A percentile compares a stretch with the other conserved stretches of the same genome.
phyloP scores from a whole-genome alignment of 2,797 vertebrate species.

The Peromyscus aztecus region DNA sequence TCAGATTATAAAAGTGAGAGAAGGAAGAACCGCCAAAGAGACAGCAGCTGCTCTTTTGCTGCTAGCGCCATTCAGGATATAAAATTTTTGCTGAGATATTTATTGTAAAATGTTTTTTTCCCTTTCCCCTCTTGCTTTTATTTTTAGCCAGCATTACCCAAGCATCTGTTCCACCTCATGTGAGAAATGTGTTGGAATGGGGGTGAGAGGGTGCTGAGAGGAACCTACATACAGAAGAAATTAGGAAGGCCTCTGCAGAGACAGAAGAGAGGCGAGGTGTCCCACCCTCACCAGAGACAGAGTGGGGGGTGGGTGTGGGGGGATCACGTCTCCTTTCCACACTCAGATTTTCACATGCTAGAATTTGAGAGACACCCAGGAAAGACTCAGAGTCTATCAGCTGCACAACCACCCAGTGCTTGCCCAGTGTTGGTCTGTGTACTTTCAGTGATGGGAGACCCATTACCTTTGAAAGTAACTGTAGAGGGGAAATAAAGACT shows the following conservation, averaged over 20 bases:
- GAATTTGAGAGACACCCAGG: slow-evolving; percentile 45
- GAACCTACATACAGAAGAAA: slow-evolving; percentile 8
- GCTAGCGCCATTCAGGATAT: slow-evolving; percentile 84
- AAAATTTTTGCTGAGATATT: slow-evolving; percentile 88
- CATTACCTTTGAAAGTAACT: background rate
- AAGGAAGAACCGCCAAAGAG: slow-evolving; percentile 73
- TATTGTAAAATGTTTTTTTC: slow-evolving; percentile 83
- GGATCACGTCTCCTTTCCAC: background rate
- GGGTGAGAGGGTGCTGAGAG: slow-evolving; percentile 55
- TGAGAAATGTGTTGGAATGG: slow-evolving; percentile 76
- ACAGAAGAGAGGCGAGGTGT: slow-evolving; percentile 8
- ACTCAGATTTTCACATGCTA: background rate
- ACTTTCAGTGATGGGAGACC: slow-evolving; percentile 18
- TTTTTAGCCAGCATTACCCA: slow-evolving; percentile 80
- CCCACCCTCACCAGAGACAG: slow-evolving; percentile 22
- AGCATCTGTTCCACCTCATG: slow-evolving; percentile 79
- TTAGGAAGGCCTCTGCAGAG: slow-evolving; percentile 57
- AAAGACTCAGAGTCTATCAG: slow-evolving; percentile 5
- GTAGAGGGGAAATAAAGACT: slow-evolving; percentile 49
- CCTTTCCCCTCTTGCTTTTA: slow-evolving; percentile 77
- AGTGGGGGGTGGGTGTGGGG: background rate
- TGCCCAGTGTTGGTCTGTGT: background rate
- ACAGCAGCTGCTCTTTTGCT: slow-evolving; percentile 88
- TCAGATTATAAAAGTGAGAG: slow-evolving; percentile 84
- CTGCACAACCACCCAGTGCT: background rate